Evolutionary conservation across 1,140 invertebrate species (phyloP).

Genomic region (Drosophila mayri): DNA sequence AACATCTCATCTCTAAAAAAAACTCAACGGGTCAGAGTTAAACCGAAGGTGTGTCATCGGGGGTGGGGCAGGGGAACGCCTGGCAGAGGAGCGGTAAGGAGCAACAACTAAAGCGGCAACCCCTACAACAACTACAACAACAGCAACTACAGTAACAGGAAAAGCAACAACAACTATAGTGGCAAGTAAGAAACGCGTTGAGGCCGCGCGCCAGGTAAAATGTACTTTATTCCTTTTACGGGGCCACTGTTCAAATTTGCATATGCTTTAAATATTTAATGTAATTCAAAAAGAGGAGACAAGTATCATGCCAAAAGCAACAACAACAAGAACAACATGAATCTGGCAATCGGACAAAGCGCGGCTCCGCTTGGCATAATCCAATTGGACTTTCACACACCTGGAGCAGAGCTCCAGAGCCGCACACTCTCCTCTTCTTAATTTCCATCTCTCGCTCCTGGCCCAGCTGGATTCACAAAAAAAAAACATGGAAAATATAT

Average conservation of each 20-base stretch:
- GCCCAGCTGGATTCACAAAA: slow-evolving; percentile 15
- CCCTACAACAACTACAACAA: not conserved
- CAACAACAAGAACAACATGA: slow-evolving; percentile 29
- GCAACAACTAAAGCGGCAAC: slow-evolving; percentile 27
- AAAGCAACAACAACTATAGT: slow-evolving; percentile 7
- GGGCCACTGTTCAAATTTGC: slow-evolving; percentile 81
- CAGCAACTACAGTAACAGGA: no score
- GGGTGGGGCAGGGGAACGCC: slow-evolving; percentile 10
- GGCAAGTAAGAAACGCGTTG: slow-evolving; percentile 44
- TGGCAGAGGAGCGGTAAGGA: slow-evolving; percentile 22
- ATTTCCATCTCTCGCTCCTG: not conserved
- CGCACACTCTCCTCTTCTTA: not conserved
- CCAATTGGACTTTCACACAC: slow-evolving; percentile 53
- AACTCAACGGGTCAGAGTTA: slow-evolving; percentile 3
- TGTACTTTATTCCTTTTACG: slow-evolving; percentile 64
- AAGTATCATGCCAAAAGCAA: slow-evolving; percentile 41
- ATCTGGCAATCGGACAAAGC: slow-evolving; percentile 68
- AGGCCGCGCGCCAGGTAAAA: slow-evolving; percentile 56
- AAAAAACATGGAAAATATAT: slow-evolving; percentile 45
- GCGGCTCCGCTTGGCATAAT: slow-evolving; percentile 43
- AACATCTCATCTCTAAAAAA: slow-evolving; percentile 7
- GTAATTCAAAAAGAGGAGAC: slow-evolving; percentile 77
- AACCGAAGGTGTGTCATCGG: slow-evolving; percentile 6
- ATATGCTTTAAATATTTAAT: slow-evolving; percentile 84
- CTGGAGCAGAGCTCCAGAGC: slow-evolving; percentile 14